phyloP scores from a whole-genome alignment of 2,888 invertebrate genomes.

The Metellina segmentata region DNA sequence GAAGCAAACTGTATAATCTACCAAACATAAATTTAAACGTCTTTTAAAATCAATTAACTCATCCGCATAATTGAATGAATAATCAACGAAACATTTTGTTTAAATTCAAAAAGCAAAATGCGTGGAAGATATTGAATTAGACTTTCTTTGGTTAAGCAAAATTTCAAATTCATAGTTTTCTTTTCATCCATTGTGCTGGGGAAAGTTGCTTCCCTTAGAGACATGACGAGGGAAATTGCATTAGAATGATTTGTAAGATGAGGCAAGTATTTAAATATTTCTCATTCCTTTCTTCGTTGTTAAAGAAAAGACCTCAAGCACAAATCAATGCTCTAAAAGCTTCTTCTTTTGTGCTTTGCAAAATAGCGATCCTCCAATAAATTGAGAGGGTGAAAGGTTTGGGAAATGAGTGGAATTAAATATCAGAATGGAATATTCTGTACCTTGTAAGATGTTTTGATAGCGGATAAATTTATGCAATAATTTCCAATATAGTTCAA shows the following conservation, averaged over 20 bases:
- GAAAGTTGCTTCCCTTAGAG: background rate
- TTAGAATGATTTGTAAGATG: background rate
- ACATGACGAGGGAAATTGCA: background rate
- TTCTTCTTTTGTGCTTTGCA: background rate
- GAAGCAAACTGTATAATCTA: no score
- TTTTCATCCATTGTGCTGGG: background rate
- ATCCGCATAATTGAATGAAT: no score
- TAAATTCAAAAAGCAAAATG: no score
- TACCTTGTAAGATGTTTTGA: background rate
- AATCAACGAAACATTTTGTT: no score
- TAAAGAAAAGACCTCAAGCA: background rate
- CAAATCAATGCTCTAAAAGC: background rate
- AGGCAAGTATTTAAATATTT: background rate
- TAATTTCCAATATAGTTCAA: background rate
- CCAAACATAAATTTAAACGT: no score
- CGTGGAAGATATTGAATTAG: background rate
- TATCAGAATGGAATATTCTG: background rate
- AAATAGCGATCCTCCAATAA: background rate
- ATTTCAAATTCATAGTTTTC: background rate
- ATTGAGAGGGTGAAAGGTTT: background rate
- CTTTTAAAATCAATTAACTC: no score
- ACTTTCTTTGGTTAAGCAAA: background rate
- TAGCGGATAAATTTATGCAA: background rate
- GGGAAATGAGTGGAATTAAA: background rate
- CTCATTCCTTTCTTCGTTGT: background rate